phyloP scores from a whole-genome alignment of 2,797 vertebrate species.

The Erpetoichthys calabaricus region DNA sequence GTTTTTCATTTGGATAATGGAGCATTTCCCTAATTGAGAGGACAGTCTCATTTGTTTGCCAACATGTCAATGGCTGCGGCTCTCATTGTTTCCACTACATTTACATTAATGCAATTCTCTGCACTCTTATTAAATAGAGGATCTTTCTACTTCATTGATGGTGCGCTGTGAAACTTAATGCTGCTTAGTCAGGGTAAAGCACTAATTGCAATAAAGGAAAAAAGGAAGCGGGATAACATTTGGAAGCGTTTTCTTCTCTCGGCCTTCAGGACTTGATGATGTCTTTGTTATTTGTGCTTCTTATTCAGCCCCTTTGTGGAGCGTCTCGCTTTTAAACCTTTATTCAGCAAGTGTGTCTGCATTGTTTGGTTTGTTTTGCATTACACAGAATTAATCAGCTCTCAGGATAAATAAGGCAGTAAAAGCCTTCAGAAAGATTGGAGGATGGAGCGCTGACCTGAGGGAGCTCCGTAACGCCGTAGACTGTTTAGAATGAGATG shows the following conservation, averaged over 20 bases:
- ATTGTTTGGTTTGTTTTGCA: no score
- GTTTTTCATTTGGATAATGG: constrained; percentile 48
- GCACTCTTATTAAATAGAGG: constrained; percentile 38
- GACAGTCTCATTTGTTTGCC: constrained; percentile 42
- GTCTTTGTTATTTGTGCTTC: no score
- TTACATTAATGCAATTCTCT: constrained; percentile 29
- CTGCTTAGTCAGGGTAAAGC: constrained; percentile 34
- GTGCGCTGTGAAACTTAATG: constrained; percentile 28
- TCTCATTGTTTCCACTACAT: constrained; percentile 43
- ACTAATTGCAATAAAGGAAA: constrained; percentile 31
- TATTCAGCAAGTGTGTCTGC: no score
- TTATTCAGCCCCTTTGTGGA: no score
- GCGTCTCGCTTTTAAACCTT: no score
- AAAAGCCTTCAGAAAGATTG: no score
- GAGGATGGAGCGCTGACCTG: no score
- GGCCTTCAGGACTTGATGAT: neutral
- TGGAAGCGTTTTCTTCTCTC: constrained; percentile 13
- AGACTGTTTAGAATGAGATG: no score
- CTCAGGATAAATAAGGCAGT: no score
- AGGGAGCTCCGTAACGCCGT: no score
- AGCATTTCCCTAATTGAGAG: constrained; percentile 44
- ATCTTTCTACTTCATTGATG: constrained; percentile 23
- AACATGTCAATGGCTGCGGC: constrained; percentile 33
- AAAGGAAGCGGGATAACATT: constrained; percentile 15
- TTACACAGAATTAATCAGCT: no score